Percentiles rank a stretch among this genome's conserved stretches.
Evolutionary conservation across 2,797 vertebrate genomes (phyloP).

Genomic region (Heterohyrax brucei): DNA sequence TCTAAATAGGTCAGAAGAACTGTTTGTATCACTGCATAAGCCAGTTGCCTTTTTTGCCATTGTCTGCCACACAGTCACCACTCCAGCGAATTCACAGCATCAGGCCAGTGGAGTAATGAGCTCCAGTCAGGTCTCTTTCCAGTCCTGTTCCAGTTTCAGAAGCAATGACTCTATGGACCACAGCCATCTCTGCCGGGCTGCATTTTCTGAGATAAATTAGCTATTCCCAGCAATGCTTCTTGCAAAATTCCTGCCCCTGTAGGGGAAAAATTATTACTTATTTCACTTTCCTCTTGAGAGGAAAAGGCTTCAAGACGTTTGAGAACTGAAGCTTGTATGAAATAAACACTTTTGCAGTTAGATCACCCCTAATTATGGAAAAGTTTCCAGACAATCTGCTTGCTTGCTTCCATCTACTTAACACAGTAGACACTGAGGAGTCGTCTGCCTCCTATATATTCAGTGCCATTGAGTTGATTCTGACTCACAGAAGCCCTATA

Average conservation of each 20-base stretch:
- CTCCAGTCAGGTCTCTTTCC: background rate
- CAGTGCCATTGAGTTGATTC: background rate
- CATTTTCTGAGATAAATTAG: conserved; percentile 70
- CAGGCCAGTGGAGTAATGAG: background rate
- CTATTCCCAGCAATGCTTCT: conserved; percentile 72
- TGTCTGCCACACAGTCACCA: conserved; percentile 21
- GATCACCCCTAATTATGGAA: conserved; percentile 73
- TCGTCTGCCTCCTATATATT: background rate
- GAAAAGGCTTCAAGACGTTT: conserved; percentile 71
- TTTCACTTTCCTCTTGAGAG: conserved; percentile 74
- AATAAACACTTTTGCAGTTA: conserved; percentile 81
- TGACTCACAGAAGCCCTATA: background rate
- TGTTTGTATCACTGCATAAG: background rate
- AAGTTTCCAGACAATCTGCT: conserved; percentile 79
- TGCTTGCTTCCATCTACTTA: conserved; percentile 68
- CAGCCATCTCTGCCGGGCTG: background rate
- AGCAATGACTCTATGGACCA: background rate
- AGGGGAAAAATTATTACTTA: conserved; percentile 56
- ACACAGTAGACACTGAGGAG: conserved; percentile 3
- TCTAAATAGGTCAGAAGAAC: conserved; percentile 31
- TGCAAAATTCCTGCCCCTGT: conserved; percentile 63
- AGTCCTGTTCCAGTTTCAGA: conserved; percentile 46
- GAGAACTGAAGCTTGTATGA: conserved; percentile 62
- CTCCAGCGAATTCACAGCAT: conserved; percentile 3
- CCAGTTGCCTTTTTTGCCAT: background rate